Evolutionary conservation across 2,113 vertebrate species (phyloP), one percentile per base, ranked within the genome.

Genomic region (Bufo bufo): DNA sequence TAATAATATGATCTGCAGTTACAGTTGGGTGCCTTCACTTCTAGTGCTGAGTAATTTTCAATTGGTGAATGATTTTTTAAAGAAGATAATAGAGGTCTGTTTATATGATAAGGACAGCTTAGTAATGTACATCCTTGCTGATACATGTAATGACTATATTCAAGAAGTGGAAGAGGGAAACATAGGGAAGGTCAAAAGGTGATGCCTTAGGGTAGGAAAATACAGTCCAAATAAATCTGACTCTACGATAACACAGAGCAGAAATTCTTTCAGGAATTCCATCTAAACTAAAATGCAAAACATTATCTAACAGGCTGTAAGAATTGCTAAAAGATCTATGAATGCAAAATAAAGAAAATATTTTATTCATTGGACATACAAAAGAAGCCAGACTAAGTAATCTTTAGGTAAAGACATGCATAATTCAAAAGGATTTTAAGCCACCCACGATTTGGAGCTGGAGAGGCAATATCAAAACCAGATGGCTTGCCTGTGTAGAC

Each of bases 191-290:
- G 43, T 89, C 86, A 90, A 63, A 47, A 88, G 65, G 72, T 81
- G 58, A 84, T 80, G 66, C 63, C 52, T 86, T 83, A 90, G 66
- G 81, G 16, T 61, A 82, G 75, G 56, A 87, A 66, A 61, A 84
- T 63, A 2, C 23, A 89, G 87, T 83, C 74, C 87, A 91, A 89
- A 87, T 85, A 91, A 91, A 86, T 72, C 88, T 88, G 14, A 85
- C 82, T 88, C 45, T 23, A 83, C 87, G 77, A 65, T 87, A 87
- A 85, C 43, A 59, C 80, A 84, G 75, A 81, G 20, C 47, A 82
- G 87, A 83, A 69, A 82, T 77, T 45, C 89, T 87, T 71, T 49
- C 61, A 82, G 50, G 63, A 90, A 88, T 89, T 92, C 87, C 77
- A 82, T 52, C 87, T 88, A 7, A 0, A 85, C 65, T 54, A 72